These are phyloP conservation scores for Orestias chungarensis DNA, from an alignment of 2,797 vertebrate genomes.

Conservation along the genomic window DNA sequence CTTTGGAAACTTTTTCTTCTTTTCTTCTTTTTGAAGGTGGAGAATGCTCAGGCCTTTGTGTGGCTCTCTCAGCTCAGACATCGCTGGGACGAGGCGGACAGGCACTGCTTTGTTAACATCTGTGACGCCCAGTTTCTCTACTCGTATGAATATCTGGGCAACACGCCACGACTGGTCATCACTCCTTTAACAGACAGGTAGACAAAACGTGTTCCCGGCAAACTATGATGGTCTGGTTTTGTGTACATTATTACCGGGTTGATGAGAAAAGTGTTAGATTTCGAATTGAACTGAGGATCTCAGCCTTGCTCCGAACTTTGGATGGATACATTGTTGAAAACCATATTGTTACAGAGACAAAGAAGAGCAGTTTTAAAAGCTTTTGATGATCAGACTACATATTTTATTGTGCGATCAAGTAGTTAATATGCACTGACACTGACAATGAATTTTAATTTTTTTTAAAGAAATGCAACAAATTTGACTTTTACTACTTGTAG, in stretches of 20 bases:
- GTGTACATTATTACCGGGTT: not conserved
- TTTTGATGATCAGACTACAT: not conserved
- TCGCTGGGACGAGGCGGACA: conserved; percentile 88
- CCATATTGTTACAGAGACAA: not conserved
- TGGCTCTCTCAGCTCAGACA: conserved; percentile 97
- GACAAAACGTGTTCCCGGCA: not conserved
- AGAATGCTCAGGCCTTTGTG: conserved; percentile 90
- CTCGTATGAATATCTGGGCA: conserved; percentile 96
- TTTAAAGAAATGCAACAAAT: not conserved
- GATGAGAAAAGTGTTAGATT: not conserved
- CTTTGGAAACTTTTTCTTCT: not conserved
- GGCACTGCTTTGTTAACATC: conserved; percentile 92
- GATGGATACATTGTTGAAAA: not conserved
- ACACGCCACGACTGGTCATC: conserved; percentile 94
- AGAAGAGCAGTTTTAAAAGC: not conserved
- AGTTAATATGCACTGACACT: not conserved
- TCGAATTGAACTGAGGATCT: not conserved
- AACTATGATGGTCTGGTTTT: not conserved
- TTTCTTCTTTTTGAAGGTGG: conserved; percentile 80
- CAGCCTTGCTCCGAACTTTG: not conserved
- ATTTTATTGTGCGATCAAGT: not conserved
- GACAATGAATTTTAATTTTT: not conserved
- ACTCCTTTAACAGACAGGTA: conserved; percentile 97
- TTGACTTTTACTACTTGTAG: not conserved
- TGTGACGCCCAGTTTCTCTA: conserved; percentile 95